Conservation (phyloP, 2,113 vertebrate genomes). For the Condylura cristata region DNA sequence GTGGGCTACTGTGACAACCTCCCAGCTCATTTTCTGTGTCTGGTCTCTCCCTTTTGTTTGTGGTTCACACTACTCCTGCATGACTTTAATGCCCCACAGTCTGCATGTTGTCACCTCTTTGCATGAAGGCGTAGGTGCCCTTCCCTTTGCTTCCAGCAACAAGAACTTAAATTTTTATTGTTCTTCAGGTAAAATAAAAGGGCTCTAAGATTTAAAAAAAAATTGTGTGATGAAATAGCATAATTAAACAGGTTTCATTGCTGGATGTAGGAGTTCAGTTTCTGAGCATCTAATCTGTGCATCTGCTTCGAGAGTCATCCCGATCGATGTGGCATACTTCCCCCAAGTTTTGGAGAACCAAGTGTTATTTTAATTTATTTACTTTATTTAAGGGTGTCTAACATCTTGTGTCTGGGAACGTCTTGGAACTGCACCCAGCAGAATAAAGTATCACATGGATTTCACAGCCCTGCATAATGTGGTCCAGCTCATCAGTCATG, state of each 20-base stretch:
- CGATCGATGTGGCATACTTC: neutral
- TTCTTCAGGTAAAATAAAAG: neutral
- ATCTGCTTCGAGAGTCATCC: neutral
- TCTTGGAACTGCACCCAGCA: neutral
- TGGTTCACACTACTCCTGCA: neutral
- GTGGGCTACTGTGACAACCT: neutral
- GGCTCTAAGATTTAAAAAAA: neutral
- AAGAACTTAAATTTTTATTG: neutral
- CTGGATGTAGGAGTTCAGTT: neutral
- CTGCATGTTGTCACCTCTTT: neutral
- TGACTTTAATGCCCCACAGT: neutral
- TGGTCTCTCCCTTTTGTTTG: neutral
- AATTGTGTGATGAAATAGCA: neutral
- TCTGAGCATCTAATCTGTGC: neutral
- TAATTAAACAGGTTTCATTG: neutral
- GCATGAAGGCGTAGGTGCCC: neutral
- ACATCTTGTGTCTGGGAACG: neutral
- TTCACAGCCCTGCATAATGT: neutral
- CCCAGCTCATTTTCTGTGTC: neutral
- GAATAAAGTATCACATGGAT: neutral
- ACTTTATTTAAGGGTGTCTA: neutral
- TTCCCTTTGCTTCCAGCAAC: neutral
- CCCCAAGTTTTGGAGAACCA: neutral
- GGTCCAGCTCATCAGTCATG: neutral
- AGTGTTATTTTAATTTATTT: slow-evolving; percentile 3